phyloP scores from a whole-genome alignment of 2,888 invertebrate genomes.

The Laspeyria flexula region DNA sequence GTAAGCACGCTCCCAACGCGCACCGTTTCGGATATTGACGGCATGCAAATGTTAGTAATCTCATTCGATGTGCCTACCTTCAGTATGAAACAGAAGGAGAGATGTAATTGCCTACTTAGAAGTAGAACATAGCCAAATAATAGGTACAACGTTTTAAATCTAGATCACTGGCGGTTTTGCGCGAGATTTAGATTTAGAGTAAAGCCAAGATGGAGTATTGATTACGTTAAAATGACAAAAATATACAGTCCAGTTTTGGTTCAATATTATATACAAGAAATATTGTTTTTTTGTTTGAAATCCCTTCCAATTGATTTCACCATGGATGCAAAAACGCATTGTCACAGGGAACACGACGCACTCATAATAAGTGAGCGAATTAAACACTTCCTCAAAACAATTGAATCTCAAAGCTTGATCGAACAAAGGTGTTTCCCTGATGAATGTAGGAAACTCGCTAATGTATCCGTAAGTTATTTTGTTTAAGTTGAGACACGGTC shows the following conservation, averaged over 20 bases:
- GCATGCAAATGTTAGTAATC: slow-evolving; percentile 69
- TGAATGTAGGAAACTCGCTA: slow-evolving; percentile 28
- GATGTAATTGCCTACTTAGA: not conserved
- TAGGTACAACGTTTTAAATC: too few species aligned
- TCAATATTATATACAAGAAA: too few species aligned
- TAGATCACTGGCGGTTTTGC: too few species aligned
- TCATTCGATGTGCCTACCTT: slow-evolving; percentile 38
- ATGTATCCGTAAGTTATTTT: slow-evolving; percentile 22
- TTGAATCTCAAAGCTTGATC: slow-evolving; percentile 10
- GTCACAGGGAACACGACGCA: slow-evolving; percentile 36
- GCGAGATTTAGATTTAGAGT: too few species aligned
- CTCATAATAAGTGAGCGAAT: slow-evolving; percentile 16
- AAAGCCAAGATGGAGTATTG: too few species aligned
- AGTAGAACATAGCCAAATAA: too few species aligned
- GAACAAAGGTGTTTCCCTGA: slow-evolving; percentile 28
- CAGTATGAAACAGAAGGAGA: slow-evolving; percentile 23
- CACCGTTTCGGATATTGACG: slow-evolving; percentile 58
- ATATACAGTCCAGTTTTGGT: too few species aligned
- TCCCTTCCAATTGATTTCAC: too few species aligned
- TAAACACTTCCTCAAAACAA: slow-evolving; percentile 24
- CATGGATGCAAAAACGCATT: slow-evolving; percentile 26
- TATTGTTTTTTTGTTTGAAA: too few species aligned
- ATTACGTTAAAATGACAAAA: too few species aligned
- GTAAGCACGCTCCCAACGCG: slow-evolving; percentile 51
- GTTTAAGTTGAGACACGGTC: slow-evolving; percentile 41